Evolutionary conservation across 2,888 invertebrate species (phyloP).

Genomic region (Drosophila paranaensis): DNA sequence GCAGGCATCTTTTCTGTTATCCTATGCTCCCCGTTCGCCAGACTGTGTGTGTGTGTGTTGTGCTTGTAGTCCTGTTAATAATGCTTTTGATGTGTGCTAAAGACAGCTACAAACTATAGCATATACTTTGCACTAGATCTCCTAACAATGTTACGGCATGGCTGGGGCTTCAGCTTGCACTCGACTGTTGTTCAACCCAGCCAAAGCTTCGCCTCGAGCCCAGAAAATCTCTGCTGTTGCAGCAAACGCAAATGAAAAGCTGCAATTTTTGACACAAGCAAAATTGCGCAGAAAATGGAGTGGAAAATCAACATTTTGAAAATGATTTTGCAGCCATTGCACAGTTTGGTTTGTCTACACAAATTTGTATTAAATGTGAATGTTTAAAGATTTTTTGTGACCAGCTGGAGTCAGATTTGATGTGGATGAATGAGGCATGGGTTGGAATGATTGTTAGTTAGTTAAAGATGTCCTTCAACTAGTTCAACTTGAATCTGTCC

Average conservation of each 20-base stretch:
- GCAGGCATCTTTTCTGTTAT: slow-evolving; percentile 72
- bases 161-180: slow-evolving; percentile 14
- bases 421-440: too few species aligned
- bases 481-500: too few species aligned
- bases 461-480: too few species aligned
- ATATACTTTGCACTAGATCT: slow-evolving; percentile 27
- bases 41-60: slow-evolving; percentile 11
- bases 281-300: slow-evolving; percentile 43
- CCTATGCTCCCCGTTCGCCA: slow-evolving; percentile 26
- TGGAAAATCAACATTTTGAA: slow-evolving; percentile 40
- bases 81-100: slow-evolving; percentile 80
- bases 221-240: slow-evolving; percentile 19
- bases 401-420: background rate
- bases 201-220: slow-evolving; percentile 31
- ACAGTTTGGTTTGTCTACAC: background rate
- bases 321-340: slow-evolving; percentile 20
- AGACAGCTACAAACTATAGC: slow-evolving; percentile 73
- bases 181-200: slow-evolving; percentile 15
- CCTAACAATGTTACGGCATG: slow-evolving; percentile 10
- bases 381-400: background rate
- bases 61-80: slow-evolving; percentile 73
- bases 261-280: slow-evolving; percentile 41
- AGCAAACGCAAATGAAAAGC: slow-evolving; percentile 48
- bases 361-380: slow-evolving; percentile 7
- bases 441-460: too few species aligned